These are phyloP conservation scores for Meloidogyne floridensis DNA, from an alignment of 1,140 invertebrate genomes.

Conservation along the genomic window DNA sequence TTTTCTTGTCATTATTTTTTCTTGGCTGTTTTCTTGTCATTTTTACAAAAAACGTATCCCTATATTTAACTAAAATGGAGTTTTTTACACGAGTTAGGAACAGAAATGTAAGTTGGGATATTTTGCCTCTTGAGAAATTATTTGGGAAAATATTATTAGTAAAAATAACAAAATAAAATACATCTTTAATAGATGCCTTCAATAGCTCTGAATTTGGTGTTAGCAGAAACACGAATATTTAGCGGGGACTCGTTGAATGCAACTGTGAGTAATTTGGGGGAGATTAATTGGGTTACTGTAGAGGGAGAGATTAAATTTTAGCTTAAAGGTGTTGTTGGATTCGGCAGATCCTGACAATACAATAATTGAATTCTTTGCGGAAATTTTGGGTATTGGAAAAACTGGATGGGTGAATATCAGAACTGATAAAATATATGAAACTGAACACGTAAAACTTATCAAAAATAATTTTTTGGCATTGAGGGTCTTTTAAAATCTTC, in stretches of 20 bases:
- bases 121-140: neutral
- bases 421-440: conserved; percentile 64
- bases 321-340: conserved; percentile 49
- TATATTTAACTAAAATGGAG: neutral
- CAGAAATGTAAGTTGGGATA: neutral
- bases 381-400: conserved; percentile 55
- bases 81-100: neutral
- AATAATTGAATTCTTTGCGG: conserved; percentile 50
- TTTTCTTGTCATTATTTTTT: neutral
- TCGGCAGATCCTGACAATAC: conserved; percentile 59
- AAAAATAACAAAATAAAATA: neutral
- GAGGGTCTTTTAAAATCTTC: neutral
- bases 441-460: conserved; percentile 50
- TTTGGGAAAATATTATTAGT: neutral
- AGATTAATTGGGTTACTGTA: no score
- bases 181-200: conserved; percentile 54
- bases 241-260: conserved; percentile 57
- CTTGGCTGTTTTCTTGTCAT: neutral
- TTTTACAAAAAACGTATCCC: neutral
- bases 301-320: neutral
- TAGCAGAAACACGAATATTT: conserved; percentile 53
- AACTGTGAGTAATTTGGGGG: neutral
- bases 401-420: conserved; percentile 64
- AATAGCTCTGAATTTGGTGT: conserved; percentile 53
- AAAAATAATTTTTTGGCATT: no score